Base-by-base conservation (phyloP, 2,888 invertebrate genomes). In the Stramonita haemastoma region DNA sequence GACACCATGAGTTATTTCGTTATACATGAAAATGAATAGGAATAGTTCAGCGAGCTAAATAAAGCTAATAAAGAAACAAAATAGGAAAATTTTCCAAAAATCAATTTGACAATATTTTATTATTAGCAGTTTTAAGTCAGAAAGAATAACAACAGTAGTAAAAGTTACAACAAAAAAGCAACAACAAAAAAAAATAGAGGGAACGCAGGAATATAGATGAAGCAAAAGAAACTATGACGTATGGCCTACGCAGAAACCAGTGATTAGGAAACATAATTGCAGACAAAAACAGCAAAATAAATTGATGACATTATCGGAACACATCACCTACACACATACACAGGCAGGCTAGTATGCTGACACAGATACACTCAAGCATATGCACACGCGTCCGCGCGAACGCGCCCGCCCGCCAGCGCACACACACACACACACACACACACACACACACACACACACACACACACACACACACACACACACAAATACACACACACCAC, bases 361-460 rank as follows among this genome's bases (percentile, higher is more conserved):
- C 19, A 66, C 66, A 66, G 17, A 66, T 5, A 66, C 19, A 66
- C 46, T 5, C 46, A 46, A 2, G 8, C 46, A 46, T 8, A 46
- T 8, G 8, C 46, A 46, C 46, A 46, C 46, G 8, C 46, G 8
- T 8, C 2, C 46, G 8, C 46, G 8, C 46, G 8, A 2, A 46
- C 46, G 8, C 46, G 8, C 46, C 2, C 46, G 8, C 46, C 15
- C 77, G 4, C 32, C 0, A 29, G 32, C 77, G 5, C 32, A 34
- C 34, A n/a, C 79, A 34, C 79, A n/a, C 79, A 36, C 79, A 11
- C 79, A 79, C 79, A 22, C 79, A 34, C 79, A 36, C 79, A 34
- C 34, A 36, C 79, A 73, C 70, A 73, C n/a, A 73, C 70, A 73
- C 70, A 73, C 70, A 73, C n/a, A 73, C 70, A 73, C 70, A 73